Evolutionary conservation across 1,140 invertebrate species (phyloP), one percentile per base, ranked within the genome.

Genomic region (Coenobita brevimanus): DNA sequence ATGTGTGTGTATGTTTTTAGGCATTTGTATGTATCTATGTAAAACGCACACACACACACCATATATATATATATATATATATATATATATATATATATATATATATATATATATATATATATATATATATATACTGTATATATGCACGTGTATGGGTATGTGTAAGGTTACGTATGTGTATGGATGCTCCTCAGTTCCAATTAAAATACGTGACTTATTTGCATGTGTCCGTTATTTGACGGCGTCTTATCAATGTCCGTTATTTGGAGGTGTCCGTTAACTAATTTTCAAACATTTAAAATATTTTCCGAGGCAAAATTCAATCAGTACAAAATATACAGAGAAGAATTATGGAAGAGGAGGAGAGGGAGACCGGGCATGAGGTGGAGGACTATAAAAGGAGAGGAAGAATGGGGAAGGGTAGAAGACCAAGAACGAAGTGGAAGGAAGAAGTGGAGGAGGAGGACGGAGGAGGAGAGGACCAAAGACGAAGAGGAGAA

Each of bases 1-100:
- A 17, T 50, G 46, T 6, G 46, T 50, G 46, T 50, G 46, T 50
- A 17, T 50, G 46, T 50, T 50, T 17, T 50, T 50, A 50, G 6
- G 46, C 17, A 50, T 30, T n/a, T 50, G 13, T 64, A 36, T 80
- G 33, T 62, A 21, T 80, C 21, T 80, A 36, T 80, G n/a, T n/a
- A n/a, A n/a, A n/a, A n/a, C n/a, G n/a, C n/a, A n/a, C n/a, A n/a
- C n/a, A n/a, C n/a, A n/a, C n/a, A n/a, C n/a, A n/a, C n/a, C n/a
- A 36, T 80, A 36, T 80, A 36, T 80, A 36, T 80, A 36, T 80
- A 36, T 80, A 57, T 57, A 36, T 79, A 36, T 79, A 57, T 79
- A 30, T 57, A 30, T 79, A 36, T 79, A 57, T 57, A 57, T 79
- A 57, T 79, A 57, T 57, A 30, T 57, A 36, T 79, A 30, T 79